phyloP scores from a whole-genome alignment of 1,140 invertebrate species.

The Halesus radiatus region DNA sequence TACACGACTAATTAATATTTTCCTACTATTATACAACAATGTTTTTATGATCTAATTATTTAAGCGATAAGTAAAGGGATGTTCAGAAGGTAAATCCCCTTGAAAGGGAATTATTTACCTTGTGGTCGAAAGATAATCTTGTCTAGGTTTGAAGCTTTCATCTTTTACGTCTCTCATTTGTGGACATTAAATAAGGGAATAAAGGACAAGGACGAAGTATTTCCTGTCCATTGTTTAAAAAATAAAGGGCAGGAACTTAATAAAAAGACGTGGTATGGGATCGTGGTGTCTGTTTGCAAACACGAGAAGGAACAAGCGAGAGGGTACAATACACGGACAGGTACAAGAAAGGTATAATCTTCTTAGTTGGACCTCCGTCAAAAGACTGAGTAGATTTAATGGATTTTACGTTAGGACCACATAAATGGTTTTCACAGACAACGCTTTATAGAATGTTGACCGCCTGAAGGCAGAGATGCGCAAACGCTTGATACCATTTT shows the following conservation, averaged over 20 bases:
- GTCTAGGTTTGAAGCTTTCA: neutral
- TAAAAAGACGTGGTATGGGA: neutral
- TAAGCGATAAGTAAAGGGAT: too few relatives aligned
- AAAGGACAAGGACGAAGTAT: neutral
- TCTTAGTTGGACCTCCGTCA: neutral
- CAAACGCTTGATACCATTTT: too few relatives aligned
- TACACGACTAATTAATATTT: too few relatives aligned
- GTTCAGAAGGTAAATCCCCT: neutral
- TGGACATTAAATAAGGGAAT: neutral
- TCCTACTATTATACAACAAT: too few relatives aligned
- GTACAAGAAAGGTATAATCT: neutral
- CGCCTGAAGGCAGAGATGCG: neutral
- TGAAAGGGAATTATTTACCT: neutral
- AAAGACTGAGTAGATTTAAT: conserved; percentile 7
- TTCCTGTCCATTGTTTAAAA: neutral
- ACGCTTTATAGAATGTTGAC: neutral
- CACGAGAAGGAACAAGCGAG: too few relatives aligned
- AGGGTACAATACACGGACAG: neutral
- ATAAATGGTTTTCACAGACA: conserved; percentile 9
- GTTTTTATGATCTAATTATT: too few relatives aligned
- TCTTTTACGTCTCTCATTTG: neutral
- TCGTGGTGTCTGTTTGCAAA: conserved; percentile 14
- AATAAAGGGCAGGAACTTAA: neutral
- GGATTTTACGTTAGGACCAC: neutral
- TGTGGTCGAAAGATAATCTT: neutral